Percentiles rank a stretch among this genome's conserved stretches.
These are phyloP conservation scores for Amyelois transitella DNA, from an alignment of 1,140 invertebrate species.

Conservation along the genomic window DNA sequence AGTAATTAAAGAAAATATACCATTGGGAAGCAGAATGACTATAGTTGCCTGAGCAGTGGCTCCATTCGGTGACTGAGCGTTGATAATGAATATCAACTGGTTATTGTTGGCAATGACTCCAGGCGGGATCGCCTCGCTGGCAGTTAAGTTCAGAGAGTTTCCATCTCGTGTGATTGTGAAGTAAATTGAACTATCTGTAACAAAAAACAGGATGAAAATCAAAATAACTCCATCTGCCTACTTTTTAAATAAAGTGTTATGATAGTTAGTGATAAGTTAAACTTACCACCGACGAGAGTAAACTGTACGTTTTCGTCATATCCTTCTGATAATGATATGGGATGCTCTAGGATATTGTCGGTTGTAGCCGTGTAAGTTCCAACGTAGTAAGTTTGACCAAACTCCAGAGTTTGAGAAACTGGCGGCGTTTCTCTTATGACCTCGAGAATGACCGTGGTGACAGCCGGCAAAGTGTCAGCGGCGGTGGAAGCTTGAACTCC, in stretches of 20 bases:
- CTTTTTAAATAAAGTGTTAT: not conserved
- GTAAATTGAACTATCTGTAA: slow-evolving; percentile 28
- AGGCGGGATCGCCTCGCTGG: slow-evolving; percentile 13
- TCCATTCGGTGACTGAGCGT: slow-evolving; percentile 10
- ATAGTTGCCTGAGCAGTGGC: slow-evolving; percentile 14
- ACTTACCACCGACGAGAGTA: slow-evolving; percentile 22
- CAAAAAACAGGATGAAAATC: not conserved
- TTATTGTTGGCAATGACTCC: slow-evolving; percentile 21
- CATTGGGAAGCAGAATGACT: slow-evolving; percentile 16
- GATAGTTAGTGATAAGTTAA: too few species aligned
- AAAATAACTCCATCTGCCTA: not conserved
- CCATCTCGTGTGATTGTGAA: slow-evolving; percentile 13
- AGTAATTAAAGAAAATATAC: too few species aligned
- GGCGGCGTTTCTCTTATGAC: not conserved
- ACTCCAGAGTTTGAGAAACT: slow-evolving; percentile 2
- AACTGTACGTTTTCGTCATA: slow-evolving; percentile 18
- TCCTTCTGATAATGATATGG: slow-evolving; percentile 15
- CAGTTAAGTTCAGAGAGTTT: slow-evolving; percentile 12
- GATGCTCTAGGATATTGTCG: slow-evolving; percentile 10
- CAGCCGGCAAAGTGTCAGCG: not conserved
- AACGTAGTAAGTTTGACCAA: slow-evolving; percentile 14
- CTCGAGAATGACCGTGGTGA: slow-evolving; percentile 9
- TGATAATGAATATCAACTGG: slow-evolving; percentile 21
- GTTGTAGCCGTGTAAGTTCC: slow-evolving; percentile 15
- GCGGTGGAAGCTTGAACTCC: slow-evolving; percentile 11